Conservation (phyloP, 2,113 vertebrate species). For the Indicator indicator region DNA sequence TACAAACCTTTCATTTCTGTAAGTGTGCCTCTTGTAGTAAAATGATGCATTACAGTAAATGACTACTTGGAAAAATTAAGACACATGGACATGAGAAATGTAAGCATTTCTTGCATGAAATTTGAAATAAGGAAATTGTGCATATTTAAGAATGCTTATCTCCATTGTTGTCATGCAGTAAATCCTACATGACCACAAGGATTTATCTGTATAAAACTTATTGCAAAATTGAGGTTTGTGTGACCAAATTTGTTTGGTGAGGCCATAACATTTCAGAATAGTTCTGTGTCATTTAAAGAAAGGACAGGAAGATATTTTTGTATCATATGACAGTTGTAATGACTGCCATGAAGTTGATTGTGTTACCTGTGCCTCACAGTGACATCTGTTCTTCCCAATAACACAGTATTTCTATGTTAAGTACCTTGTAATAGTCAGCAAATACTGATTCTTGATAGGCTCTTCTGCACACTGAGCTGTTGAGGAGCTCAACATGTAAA, state of each 20-base stretch:
- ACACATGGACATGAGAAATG: background rate
- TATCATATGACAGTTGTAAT: background rate
- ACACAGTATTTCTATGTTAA: background rate
- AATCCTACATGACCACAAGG: background rate
- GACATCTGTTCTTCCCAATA: background rate
- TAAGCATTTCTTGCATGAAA: background rate
- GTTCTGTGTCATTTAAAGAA: background rate
- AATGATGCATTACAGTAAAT: background rate
- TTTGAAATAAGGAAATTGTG: background rate
- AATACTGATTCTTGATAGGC: background rate
- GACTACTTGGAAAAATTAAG: background rate
- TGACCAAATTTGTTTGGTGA: background rate
- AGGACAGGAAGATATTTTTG: background rate
- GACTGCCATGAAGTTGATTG: background rate
- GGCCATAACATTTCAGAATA: background rate
- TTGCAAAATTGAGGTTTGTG: background rate
- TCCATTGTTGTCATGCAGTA: background rate
- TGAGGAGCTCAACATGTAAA: background rate
- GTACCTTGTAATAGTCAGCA: background rate
- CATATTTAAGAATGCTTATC: background rate
- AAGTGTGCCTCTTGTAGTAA: background rate
- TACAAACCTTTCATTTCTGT: background rate
- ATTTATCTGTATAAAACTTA: background rate
- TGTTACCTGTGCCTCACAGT: background rate
- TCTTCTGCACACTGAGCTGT: background rate